phyloP scores from a whole-genome alignment of 2,888 invertebrate genomes.

The Melieria crassipennis region DNA sequence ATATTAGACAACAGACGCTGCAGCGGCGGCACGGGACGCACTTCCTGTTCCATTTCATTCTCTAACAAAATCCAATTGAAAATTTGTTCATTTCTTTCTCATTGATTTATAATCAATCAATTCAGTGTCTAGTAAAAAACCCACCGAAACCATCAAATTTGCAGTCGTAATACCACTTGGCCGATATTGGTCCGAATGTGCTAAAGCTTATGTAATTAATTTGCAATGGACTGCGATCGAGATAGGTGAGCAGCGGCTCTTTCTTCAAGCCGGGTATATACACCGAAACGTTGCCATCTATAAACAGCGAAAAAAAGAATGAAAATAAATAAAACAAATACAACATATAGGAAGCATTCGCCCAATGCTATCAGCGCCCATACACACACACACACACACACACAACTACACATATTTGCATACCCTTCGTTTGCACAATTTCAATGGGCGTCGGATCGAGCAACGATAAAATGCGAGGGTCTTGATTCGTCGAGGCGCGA shows the following conservation, averaged over 20 bases:
- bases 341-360: no score
- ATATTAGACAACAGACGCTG: conserved; percentile 69
- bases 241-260: conserved; percentile 71
- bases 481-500: conserved; percentile 70
- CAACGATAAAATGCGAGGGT: conserved; percentile 70
- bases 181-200: conserved; percentile 73
- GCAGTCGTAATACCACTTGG: conserved; percentile 77
- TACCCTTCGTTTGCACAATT: conserved; percentile 69
- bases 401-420: not conserved
- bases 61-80: conserved; percentile 40
- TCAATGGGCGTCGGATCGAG: conserved; percentile 74
- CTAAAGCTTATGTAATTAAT: conserved; percentile 76
- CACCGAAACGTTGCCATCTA: conserved; percentile 73
- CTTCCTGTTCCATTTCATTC: conserved; percentile 53
- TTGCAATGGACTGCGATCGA: conserved; percentile 71
- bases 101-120: not conserved
- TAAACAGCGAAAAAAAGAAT: conserved; percentile 3
- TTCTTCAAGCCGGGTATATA: conserved; percentile 72
- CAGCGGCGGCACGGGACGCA: conserved; percentile 62
- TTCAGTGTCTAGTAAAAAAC: not conserved
- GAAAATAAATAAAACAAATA: conserved; percentile 6
- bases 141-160: conserved; percentile 42
- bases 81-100: no score
- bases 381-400: not conserved
- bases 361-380: not conserved